These are phyloP conservation scores for Sminthurides aquaticus DNA, from an alignment of 2,888 invertebrate genomes.

Conservation along the genomic window DNA sequence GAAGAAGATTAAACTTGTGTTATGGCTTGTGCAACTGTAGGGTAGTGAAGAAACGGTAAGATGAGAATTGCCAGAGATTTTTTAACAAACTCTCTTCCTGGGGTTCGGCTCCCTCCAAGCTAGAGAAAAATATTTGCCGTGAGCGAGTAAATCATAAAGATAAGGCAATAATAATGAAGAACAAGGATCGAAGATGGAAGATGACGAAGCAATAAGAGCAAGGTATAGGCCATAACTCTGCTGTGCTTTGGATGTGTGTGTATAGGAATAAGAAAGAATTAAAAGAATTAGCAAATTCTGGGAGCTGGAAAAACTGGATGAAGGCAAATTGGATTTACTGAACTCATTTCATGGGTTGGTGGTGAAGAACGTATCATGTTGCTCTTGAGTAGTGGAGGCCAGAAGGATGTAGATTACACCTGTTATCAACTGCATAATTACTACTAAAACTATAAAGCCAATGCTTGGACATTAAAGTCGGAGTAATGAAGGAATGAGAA, in stretches of 20 bases:
- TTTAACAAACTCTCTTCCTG: not conserved
- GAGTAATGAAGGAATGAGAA: not conserved
- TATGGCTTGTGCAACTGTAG: too few relatives aligned
- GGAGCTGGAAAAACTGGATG: too few relatives aligned
- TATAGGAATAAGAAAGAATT: too few relatives aligned
- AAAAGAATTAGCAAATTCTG: too few relatives aligned
- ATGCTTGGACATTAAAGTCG: not conserved
- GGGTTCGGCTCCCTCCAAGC: not conserved
- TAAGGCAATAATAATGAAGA: conserved; percentile 2
- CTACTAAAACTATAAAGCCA: not conserved
- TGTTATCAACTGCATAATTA: not conserved
- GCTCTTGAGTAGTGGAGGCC: too few relatives aligned
- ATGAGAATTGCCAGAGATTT: not conserved
- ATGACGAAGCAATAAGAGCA: conserved; percentile 1
- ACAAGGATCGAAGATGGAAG: not conserved
- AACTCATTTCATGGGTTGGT: too few relatives aligned
- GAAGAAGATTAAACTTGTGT: not conserved
- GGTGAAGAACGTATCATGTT: too few relatives aligned
- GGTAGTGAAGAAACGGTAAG: too few relatives aligned
- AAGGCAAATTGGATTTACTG: too few relatives aligned
- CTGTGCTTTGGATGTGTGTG: too few relatives aligned
- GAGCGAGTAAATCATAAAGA: conserved; percentile 11
- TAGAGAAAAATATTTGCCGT: not conserved
- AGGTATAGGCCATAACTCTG: too few relatives aligned
- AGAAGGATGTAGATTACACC: not conserved